phyloP scores from a whole-genome alignment of 2,113 vertebrate genomes.

The Gallinago jamesoni region DNA sequence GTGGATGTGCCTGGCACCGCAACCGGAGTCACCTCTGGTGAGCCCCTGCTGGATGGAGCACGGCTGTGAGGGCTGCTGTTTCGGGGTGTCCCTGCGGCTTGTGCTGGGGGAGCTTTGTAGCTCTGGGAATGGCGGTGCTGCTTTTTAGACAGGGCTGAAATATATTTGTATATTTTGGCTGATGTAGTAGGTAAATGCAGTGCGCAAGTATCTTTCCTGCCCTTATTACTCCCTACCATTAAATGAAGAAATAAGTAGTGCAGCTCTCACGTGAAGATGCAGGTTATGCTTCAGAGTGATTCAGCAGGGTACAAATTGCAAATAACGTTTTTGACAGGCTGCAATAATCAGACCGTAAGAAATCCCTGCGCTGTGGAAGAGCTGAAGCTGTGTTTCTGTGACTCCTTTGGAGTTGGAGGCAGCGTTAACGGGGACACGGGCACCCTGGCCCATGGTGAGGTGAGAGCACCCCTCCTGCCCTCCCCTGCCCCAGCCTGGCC shows the following conservation, averaged over 20 bases:
- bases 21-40: not conserved
- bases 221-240: not conserved
- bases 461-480: accelerated
- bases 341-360: not conserved
- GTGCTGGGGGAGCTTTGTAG: not conserved
- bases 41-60: not conserved
- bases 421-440: accelerated
- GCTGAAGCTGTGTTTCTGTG: not conserved
- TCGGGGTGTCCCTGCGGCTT: not conserved
- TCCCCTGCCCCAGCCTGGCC: no score
- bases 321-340: not conserved
- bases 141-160: not conserved
- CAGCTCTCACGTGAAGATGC: not conserved
- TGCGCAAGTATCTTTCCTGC: not conserved
- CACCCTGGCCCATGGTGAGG: accelerated
- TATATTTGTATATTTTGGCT: not conserved
- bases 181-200: not conserved
- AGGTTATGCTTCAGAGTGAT: not conserved
- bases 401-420: not conserved
- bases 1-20: not conserved
- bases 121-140: not conserved
- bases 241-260: not conserved
- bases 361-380: not conserved
- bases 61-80: accelerated
- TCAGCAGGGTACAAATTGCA: not conserved